Evolutionary conservation across 2,888 invertebrate genomes (phyloP), one percentile per base, ranked within the genome.

Genomic region (Eurois occulta): DNA sequence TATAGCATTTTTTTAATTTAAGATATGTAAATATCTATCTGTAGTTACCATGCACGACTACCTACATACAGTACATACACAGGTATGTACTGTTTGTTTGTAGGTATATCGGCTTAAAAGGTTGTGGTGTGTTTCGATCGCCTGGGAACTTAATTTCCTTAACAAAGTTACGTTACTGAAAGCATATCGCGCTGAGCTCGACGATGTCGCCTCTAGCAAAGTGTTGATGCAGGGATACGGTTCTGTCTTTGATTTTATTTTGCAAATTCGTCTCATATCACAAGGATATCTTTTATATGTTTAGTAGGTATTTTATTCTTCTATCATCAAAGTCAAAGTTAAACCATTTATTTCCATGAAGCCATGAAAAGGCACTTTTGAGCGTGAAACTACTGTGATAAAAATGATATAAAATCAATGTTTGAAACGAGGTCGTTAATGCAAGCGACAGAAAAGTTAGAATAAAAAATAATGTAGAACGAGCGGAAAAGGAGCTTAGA

Each of bases 61-160:
- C n/a, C n/a, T n/a, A n/a, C n/a, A n/a, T n/a, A n/a, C n/a, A n/a
- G n/a, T n/a, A n/a, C n/a, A n/a, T n/a, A n/a, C n/a, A n/a, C n/a
- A n/a, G n/a, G 52, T n/a, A n/a, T 28, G 48, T 48, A 48, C 21
- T 21, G 7, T 65, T 38, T 18, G 46, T 60, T 38, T 18, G 46
- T 60, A 8, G 32, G 64, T 77, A 11, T 69, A 77, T 80, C 76
- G 41, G 32, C n/a, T 72, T 38, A 81, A 75, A 77, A 81, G 77
- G 72, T 77, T 83, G 60, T 46, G 80, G 78, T 64, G 71, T 72
- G 73, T 84, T 84, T 86, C 85, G 77, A 88, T 90, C 90, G 85
- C 82, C 74, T 55, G 81, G 83, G 91, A 93, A 93, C 88, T 92
- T 88, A 91, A 94, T 94, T 93, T 93, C 77, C 91, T 84, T 90